These are phyloP conservation scores for Drosophila ezoana DNA, from an alignment of 2,888 invertebrate genomes.

Conservation along the genomic window DNA sequence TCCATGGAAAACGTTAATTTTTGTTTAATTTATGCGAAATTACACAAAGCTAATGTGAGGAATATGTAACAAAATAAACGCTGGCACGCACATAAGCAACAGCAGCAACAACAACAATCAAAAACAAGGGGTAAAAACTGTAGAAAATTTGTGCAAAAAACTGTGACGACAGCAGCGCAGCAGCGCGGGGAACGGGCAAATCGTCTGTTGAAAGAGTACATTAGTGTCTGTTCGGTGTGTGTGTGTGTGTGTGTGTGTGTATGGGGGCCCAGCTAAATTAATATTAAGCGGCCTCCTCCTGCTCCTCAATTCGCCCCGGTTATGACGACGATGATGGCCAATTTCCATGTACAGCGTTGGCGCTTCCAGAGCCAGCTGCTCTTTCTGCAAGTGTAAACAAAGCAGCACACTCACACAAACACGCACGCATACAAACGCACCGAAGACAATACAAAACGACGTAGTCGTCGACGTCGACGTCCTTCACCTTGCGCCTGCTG, in stretches of 20 bases:
- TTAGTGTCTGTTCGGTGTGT: slow-evolving; percentile 14
- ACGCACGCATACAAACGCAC: slow-evolving; percentile 16
- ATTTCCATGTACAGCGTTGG: slow-evolving; percentile 53
- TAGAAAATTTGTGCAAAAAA: slow-evolving; percentile 76
- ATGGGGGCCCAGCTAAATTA: slow-evolving; percentile 64
- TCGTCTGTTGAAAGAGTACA: slow-evolving; percentile 48
- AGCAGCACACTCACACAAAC: slow-evolving; percentile 38
- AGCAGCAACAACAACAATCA: slow-evolving; percentile 16
- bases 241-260: slow-evolving; percentile 30
- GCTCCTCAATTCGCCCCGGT: slow-evolving; percentile 37
- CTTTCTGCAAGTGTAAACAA: slow-evolving; percentile 71
- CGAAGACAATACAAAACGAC: slow-evolving; percentile 22
- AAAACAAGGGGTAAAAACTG: slow-evolving; percentile 41
- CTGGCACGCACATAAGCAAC: slow-evolving; percentile 42
- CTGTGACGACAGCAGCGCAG: slow-evolving; percentile 68
- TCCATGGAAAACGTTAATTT: slow-evolving; percentile 64
- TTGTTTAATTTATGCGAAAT: slow-evolving; percentile 69
- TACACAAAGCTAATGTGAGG: slow-evolving; percentile 59
- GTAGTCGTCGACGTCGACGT: slow-evolving; percentile 52
- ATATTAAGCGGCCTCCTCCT: slow-evolving; percentile 58
- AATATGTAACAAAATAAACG: slow-evolving; percentile 63
- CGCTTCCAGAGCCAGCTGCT: slow-evolving; percentile 67
- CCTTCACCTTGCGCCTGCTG: slow-evolving; percentile 75
- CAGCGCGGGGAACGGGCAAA: slow-evolving; percentile 25
- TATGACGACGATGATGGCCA: slow-evolving; percentile 59